Base-by-base conservation (phyloP, 2,797 vertebrate genomes). In the Falco naumanni region DNA sequence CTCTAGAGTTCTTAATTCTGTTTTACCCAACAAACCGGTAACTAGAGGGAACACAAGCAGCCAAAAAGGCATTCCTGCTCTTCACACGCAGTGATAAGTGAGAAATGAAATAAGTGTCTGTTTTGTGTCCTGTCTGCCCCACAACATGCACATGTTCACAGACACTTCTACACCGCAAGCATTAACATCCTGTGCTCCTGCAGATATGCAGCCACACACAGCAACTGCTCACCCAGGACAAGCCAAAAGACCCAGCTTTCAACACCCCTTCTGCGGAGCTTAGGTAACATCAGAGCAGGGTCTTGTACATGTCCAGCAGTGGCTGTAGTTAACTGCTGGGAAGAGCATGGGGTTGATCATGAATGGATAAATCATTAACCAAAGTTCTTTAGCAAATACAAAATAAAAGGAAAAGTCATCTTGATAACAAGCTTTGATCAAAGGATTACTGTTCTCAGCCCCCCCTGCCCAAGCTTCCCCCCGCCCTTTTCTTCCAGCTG, bases 31-130 rank as follows among this genome's bases (percentile, higher is more conserved):
- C 24, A 66, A n/a, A 74, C 31, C 0, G 0, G 31, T 5, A 86
- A 80, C 25, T 48, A 50, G 79, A 71, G 43, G 69, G 61, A 78
- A 88, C 59, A 72, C 5, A 61, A 57, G 5, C 43, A 56, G 53
- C 8, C 66, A n/a, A 64, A n/a, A 64, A 76, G 72, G 15, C 51
- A 28, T 45, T 92, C 61, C 34, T 81, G 45, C 56, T 39, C 8
- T 0, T 31, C 21, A 61, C 21, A 63, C 3, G 1, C 2, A 37
- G 85, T 0, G 0, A 47, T 65, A 45, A 26, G 22, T 0, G 0
- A 89, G 57, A 83, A 37, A 7, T 1, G 2, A 61, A 84, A 69
- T 5, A 43, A 64, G 33, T 2, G 33, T 34, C 56, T 1, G 0
- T 2, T 6, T 2, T 6, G 2, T 39, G 59, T 65, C 57, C 81